These are phyloP conservation scores for Nymphalis urticae DNA, from an alignment of 2,888 invertebrate genomes.

Conservation along the genomic window DNA sequence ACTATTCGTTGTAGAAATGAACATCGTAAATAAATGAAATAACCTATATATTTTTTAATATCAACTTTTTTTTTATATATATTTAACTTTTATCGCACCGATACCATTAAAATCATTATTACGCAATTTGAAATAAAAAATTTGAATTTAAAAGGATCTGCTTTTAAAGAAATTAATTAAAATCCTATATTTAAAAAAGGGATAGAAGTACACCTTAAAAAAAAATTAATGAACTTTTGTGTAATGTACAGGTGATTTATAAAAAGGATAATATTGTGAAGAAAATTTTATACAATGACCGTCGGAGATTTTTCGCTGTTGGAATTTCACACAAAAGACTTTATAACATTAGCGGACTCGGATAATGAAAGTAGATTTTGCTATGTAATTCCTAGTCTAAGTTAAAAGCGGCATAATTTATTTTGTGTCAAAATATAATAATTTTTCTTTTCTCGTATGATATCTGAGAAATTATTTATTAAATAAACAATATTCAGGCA, in stretches of 20 bases:
- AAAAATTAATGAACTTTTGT: conserved; percentile 17
- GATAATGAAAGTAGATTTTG: conserved; percentile 61
- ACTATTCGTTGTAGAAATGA: too few species aligned
- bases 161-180: too few species aligned
- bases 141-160: too few species aligned
- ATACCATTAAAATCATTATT: too few species aligned
- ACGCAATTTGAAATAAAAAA: too few species aligned
- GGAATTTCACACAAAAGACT: conserved; percentile 60
- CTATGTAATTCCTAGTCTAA: conserved; percentile 49
- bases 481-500: too few species aligned
- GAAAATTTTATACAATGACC: conserved; percentile 21
- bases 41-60: too few species aligned
- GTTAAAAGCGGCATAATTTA: conserved; percentile 30
- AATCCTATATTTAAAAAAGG: neutral
- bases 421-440: neutral
- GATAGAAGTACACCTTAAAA: neutral
- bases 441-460: too few species aligned
- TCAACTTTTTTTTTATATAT: too few species aligned
- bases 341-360: conserved; percentile 59
- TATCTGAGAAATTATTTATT: too few species aligned
- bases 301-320: conserved; percentile 52
- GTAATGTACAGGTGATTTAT: conserved; percentile 26
- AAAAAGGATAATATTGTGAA: conserved; percentile 23
- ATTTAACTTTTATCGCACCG: too few species aligned
- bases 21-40: too few species aligned